Evolutionary conservation across 2,888 invertebrate genomes (phyloP).

Genomic region (Drosophila peninsularis): DNA sequence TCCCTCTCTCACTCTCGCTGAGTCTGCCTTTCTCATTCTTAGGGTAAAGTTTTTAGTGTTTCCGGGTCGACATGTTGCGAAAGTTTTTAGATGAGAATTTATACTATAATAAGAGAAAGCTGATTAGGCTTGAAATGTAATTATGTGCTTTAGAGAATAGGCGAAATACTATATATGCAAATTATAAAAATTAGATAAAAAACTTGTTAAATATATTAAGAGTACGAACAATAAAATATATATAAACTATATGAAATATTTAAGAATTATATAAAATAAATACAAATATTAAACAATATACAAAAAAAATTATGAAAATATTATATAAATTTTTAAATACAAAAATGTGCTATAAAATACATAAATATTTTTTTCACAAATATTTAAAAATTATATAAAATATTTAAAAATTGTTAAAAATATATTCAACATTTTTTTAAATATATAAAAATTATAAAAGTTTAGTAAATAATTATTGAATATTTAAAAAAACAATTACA

Average conservation of each 20-base stretch:
- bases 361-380: no score
- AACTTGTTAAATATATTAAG: neutral
- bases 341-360: no score
- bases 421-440: neutral
- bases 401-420: neutral
- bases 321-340: no score
- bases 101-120: constrained; percentile 6
- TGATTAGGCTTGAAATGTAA: constrained; percentile 18
- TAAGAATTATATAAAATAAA: neutral
- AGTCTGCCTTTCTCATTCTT: neutral
- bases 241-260: neutral
- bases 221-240: neutral
- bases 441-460: neutral
- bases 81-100: constrained; percentile 21
- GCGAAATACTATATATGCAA: neutral
- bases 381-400: no score
- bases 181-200: neutral
- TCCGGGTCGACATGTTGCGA: constrained; percentile 8
- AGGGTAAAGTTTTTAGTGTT: constrained; percentile 4
- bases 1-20: neutral
- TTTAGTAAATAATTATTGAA: no score
- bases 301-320: no score
- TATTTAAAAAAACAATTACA: neutral
- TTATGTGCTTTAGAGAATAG: neutral
- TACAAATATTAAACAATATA: neutral